Evolutionary conservation across 2,797 vertebrate species (phyloP).

Genomic region (Kryptolebias ocellatus): DNA sequence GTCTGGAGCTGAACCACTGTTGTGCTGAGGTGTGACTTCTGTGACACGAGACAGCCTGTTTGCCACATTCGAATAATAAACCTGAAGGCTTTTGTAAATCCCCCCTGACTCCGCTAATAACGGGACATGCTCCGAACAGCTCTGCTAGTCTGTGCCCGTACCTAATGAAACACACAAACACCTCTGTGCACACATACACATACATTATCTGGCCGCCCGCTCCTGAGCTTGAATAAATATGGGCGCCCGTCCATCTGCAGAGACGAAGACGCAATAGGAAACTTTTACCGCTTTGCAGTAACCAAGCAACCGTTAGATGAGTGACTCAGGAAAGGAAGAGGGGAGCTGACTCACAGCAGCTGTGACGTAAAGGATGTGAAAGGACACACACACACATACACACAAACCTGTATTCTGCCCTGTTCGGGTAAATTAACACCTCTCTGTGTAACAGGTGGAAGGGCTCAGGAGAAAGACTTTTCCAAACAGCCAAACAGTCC

Average conservation of each 20-base stretch:
- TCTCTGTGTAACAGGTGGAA: constrained; percentile 83
- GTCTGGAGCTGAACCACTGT: too few relatives aligned
- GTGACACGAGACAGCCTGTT: too few relatives aligned
- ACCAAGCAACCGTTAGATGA: constrained; percentile 81
- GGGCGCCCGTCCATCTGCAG: constrained; percentile 64
- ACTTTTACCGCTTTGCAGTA: constrained; percentile 78
- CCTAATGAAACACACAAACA: constrained; percentile 39
- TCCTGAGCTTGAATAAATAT: constrained; percentile 85
- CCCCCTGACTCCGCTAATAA: too few relatives aligned
- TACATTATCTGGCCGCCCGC: constrained; percentile 73
- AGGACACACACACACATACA: constrained; percentile 49
- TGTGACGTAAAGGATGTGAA: constrained; percentile 77
- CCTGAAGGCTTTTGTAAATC: too few relatives aligned
- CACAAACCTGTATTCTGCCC: constrained; percentile 81
- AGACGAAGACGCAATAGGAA: constrained; percentile 84
- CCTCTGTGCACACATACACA: constrained; percentile 51
- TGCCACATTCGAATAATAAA: too few relatives aligned
- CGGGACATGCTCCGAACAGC: not conserved
- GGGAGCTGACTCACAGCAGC: constrained; percentile 82
- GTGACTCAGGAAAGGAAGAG: constrained; percentile 81
- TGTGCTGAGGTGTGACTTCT: too few relatives aligned
- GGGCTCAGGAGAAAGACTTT: constrained; percentile 77
- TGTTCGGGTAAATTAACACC: constrained; percentile 84
- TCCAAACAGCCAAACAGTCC: constrained; percentile 44
- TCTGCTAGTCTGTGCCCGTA: constrained; percentile 55